Conservation (phyloP, 92 coral and sea anemone species). For the Chrysogorgia sp. region DNA sequence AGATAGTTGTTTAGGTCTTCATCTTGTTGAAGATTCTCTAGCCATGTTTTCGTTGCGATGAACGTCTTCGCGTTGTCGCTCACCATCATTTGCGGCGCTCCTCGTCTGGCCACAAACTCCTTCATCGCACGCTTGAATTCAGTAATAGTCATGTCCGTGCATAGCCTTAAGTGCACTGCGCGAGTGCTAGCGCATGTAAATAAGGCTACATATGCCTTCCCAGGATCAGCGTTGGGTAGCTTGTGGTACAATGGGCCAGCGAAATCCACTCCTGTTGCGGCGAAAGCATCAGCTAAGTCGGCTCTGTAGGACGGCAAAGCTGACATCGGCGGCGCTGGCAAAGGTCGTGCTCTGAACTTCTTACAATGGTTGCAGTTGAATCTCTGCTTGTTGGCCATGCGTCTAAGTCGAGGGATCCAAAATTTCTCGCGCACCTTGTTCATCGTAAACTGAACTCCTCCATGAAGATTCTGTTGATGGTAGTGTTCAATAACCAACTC, state of each 20-base stretch:
- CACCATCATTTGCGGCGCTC: conserved; percentile 16
- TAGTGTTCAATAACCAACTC: conserved; percentile 36
- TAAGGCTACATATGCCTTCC: conserved; percentile 54
- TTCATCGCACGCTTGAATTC: conserved; percentile 53
- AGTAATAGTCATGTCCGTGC: conserved; percentile 32
- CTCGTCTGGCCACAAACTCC: conserved; percentile 61
- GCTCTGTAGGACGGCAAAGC: conserved; percentile 50
- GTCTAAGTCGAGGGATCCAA: conserved; percentile 46
- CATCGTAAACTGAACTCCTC: conserved; percentile 53
- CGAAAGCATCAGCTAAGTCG: conserved; percentile 53
- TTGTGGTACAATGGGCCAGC: conserved; percentile 60
- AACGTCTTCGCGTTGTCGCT: conserved; percentile 52
- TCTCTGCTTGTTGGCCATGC: conserved; percentile 40
- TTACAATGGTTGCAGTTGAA: conserved; percentile 48
- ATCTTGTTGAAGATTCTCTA: conserved; percentile 12
- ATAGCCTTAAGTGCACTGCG: conserved; percentile 52
- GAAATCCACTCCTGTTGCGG: conserved; percentile 62
- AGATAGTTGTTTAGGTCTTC: conserved; percentile 38
- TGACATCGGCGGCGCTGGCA: conserved; percentile 7
- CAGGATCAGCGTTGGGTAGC: background rate
- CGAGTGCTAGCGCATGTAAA: conserved; percentile 31
- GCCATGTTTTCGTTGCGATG: conserved; percentile 49
- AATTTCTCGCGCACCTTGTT: conserved; percentile 44
- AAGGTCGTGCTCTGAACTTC: conserved; percentile 38
- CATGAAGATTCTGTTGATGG: conserved; percentile 55